Base-by-base conservation (phyloP, 2,888 invertebrate genomes). In the Hydrotaea cyrtoneurina region DNA sequence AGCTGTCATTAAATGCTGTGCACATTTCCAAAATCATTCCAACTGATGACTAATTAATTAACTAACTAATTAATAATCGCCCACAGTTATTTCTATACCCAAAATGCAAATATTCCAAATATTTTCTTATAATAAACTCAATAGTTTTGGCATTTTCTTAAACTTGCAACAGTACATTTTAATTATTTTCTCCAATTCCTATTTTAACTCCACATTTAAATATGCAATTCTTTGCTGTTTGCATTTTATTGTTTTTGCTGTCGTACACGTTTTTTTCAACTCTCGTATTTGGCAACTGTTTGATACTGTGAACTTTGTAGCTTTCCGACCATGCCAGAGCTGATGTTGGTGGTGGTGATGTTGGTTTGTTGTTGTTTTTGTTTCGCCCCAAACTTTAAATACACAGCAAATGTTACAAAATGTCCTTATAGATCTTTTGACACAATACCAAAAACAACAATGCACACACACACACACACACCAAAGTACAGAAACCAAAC, bases 361-460 rank as follows among this genome's bases (percentile, higher is more conserved):
- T 1, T 50, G 15, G n/a, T 50, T 21, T 55, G 15, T 2, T 50
- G 17, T 21, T 55, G n/a, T 17, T 21, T 55, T 21, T 19, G 23
- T 55, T 19, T 55, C 23, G 55, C 23, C 55, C 10, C 55, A 15
- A 21, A 21, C 19, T 23, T 55, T 59, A 59, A 59, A 15, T 59
- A 59, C 31, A 59, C 59, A 72, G n/a, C 50, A 50, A 71, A 26
- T 71, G 31, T 53, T 53, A 31, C 23, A 50, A 23, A 31, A 21
- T 31, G 46, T 50, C 15, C 50, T n/a, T n/a, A 15, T 53, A 53
- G 26, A 36, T 69, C 21, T 8, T 46, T 69, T n/a, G 69, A 53
- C 19, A 73, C 55, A 73, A 55, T 36, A 72, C 55, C 31, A 55
- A 72, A n/a, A 55, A 8, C 50, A 31, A 59, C 13, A n/a, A 57